Base-by-base conservation (phyloP, 35 echinoderm and acorn worm species). In the Strongylocentrotus purpuratus region DNA sequence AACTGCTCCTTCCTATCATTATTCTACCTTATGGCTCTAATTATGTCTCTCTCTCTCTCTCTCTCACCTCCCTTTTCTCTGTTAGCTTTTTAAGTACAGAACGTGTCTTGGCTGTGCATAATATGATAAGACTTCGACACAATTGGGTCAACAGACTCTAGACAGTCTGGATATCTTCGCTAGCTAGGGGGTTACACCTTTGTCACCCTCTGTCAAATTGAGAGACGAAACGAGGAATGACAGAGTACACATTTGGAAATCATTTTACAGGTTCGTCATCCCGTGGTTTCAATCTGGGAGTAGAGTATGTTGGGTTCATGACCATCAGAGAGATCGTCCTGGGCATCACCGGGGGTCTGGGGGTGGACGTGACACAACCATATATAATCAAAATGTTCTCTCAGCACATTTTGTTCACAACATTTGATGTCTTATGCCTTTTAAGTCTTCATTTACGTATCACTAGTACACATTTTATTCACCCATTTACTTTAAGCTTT, bases 221-320 rank as follows among this genome's bases (percentile, higher is more conserved):
- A 78, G 65, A 28, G 18, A 78, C 6, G 7, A 8, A 78, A 78
- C n/a, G 28, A 22, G 28, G 65, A 78, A 8, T n/a, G 65, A 78
- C 65, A 78, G 65, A 78, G 65, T 18, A 78, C 15, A 78, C 65
- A 78, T 78, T 78, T 78, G 65, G 65, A 78, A 78, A 78, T 78
- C 65, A 78, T 78, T 78, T 78, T 28, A 78, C 65, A 78, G 65
- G 65, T 78, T 78, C 28, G 65, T 78, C 65, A 78, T 78, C 8
- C 20, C 20, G n/a, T 78, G 65, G 65, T 78, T 78, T 78, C 65
- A 28, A 78, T 31, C 65, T 78, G 20, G 65, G 65, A 8, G 65
- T 78, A 78, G 22, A 28, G 22, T n/a, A 28, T 78, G 65, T n/a
- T 78, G 18, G 65, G 65, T 78, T 78, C 65, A 71, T 71, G 61